A percentile compares a stretch with the other conserved stretches of the same genome.
Conservation (phyloP, 1,140 invertebrate species). For the Leptopilina clavipes region DNA sequence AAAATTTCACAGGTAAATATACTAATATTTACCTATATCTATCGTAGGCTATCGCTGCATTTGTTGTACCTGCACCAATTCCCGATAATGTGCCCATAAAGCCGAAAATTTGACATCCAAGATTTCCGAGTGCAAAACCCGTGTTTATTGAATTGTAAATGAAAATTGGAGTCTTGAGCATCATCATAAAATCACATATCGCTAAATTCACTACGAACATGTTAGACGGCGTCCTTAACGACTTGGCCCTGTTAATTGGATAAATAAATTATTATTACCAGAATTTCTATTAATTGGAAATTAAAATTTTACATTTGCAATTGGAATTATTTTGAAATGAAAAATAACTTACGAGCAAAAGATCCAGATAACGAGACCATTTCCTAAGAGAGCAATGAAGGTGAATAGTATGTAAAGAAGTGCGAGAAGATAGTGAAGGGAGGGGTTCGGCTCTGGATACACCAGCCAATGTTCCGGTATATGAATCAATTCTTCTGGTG, state of each 20-base stretch:
- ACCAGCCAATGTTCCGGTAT: slow-evolving; percentile 89
- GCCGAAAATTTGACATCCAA: slow-evolving; percentile 87
- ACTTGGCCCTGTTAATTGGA: slow-evolving; percentile 86
- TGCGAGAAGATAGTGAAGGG: slow-evolving; percentile 88
- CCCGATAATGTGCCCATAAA: slow-evolving; percentile 86
- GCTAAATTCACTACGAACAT: slow-evolving; percentile 92
- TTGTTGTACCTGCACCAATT: slow-evolving; percentile 87
- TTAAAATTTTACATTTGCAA: no score
- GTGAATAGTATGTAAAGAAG: slow-evolving; percentile 88
- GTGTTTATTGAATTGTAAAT: slow-evolving; percentile 89
- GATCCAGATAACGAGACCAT: slow-evolving; percentile 92
- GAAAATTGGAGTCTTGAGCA: slow-evolving; percentile 89
- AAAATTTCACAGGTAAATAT: no score
- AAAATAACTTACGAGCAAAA: slow-evolving; percentile 82
- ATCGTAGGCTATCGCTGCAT: slow-evolving; percentile 85
- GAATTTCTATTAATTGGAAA: no score
- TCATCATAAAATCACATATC: slow-evolving; percentile 91
- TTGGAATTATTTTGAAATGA: neutral
- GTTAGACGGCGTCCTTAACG: slow-evolving; percentile 90
- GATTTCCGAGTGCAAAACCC: slow-evolving; percentile 82
- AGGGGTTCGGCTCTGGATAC: slow-evolving; percentile 86
- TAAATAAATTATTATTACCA: no score
- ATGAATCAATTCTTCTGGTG: slow-evolving; percentile 82
- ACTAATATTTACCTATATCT: slow-evolving; percentile 77
- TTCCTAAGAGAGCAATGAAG: slow-evolving; percentile 85